Conservation (phyloP, 2,113 vertebrate genomes). For the Crotophaga sulcirostris region DNA sequence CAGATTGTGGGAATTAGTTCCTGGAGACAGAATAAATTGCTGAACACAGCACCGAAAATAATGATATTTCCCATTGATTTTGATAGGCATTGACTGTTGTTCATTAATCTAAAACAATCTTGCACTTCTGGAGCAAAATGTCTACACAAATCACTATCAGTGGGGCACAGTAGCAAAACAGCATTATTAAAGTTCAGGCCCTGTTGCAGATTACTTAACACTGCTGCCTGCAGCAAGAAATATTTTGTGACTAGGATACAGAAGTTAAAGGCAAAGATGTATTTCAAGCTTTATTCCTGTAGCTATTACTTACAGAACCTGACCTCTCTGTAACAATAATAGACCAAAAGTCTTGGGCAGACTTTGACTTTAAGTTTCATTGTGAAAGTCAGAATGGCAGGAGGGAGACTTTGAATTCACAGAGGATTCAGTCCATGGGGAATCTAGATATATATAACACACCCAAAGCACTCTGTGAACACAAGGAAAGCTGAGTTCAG, state of each 20-base stretch:
- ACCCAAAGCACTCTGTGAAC: neutral
- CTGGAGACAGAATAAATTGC: neutral
- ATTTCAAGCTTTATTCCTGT: neutral
- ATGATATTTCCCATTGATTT: neutral
- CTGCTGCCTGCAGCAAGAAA: neutral
- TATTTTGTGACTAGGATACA: neutral
- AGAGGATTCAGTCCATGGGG: neutral
- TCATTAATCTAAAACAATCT: neutral
- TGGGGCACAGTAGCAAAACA: neutral
- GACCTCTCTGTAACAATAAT: neutral
- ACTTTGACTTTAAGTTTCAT: neutral
- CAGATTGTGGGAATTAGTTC: neutral
- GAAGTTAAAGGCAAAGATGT: neutral
- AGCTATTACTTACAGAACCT: neutral
- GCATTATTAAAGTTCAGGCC: neutral
- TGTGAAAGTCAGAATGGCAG: neutral
- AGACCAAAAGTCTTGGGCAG: neutral
- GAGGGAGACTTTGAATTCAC: neutral
- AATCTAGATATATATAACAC: neutral
- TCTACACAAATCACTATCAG: neutral
- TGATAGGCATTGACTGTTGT: neutral
- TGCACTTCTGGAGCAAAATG: neutral
- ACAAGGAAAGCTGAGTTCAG: neutral
- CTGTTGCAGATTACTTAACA: neutral
- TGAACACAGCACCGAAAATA: neutral